Evolutionary conservation across 2,888 invertebrate genomes (phyloP), one percentile per base, ranked within the genome.

Genomic region (Chirona hameri): DNA sequence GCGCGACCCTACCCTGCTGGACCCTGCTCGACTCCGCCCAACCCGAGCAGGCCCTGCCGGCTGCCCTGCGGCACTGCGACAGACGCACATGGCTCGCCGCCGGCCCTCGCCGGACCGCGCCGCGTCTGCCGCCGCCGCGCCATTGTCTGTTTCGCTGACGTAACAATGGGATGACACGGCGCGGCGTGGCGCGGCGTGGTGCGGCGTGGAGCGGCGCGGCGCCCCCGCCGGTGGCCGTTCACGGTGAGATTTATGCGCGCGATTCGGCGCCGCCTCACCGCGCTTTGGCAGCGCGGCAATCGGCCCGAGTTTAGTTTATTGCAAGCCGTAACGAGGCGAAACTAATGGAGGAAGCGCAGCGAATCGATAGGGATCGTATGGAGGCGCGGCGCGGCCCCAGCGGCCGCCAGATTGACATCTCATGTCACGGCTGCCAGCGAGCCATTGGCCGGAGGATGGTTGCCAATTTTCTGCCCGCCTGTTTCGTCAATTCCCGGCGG

Each of bases 281-380:
- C 46, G 31, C 76, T 39, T 39, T 39, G 46, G 14, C 27, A 18
- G 76, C 76, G 15, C 39, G 39, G 39, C 76, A 24, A 39, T 76
- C 21, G 21, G 39, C 39, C 21, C 5, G 24, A 39, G 76, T 76
- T 76, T 76, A 76, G 76, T 76, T 76, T 76, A 76, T 76, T 76
- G 76, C 76, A 76, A 46, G 46, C 76, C 46, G 76, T 76, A 76
- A 76, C 76, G 76, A 76, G 39, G 76, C 76, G 76, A 76, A 76
- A 76, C 76, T 76, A 76, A 76, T 76, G 76, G 24, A 46, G 46
- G 46, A 76, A 76, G 39, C 39, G 39, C 39, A 21, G 24, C 76
- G 7, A 46, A 76, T 46, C 21, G 76, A 76, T 76, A 76, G 76
- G 18, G 24, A 76, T 76, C 76, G 39, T 21, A 76, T 76, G 76